Base-by-base conservation (phyloP, 2,797 vertebrate species). In the Oceanodroma leucorhoa region DNA sequence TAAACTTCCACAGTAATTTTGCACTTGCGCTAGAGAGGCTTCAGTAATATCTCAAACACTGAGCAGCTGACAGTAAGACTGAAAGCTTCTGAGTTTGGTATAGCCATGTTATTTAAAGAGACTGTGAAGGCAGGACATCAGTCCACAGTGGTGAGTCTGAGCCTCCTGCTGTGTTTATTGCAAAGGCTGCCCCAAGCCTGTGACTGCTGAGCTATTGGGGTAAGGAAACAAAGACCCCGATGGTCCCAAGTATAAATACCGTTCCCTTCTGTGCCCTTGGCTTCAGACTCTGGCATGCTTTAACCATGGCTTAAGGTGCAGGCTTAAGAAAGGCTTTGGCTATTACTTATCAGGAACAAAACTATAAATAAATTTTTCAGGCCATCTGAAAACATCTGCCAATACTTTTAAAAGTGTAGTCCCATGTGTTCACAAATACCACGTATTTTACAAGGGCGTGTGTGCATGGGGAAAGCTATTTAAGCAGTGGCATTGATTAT, bases 181-280 rank as follows among this genome's bases (percentile, higher is more conserved):
- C 8, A 86, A 86, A 79, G 24, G 23, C 29, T 83, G 43, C 13
- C 23, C 34, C 50, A 34, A 45, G 53, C 6, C 38, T 64, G 21
- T 61, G 62, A 60, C 23, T 84, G 34, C 29, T 60, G 48, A 90
- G 22, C 14, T 83, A 3, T 5, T 82, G n/a, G 12, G 18, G 11
- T 40, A 64, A 69, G 41, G 23, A 67, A 81, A n/a, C 5, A 48
- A 62, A 36, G 13, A 72, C 3, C 13, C 2, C 0, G 0, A 41
- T n/a, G 30, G 22, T 10, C 26, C 2, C 1, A 1, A 19, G 6
- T 14, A 30, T 29, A 58, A 88, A 48, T 27, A 40, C 7, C 1
- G 0, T 13, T 81, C 14, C 14, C 9, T 75, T 78, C 30, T 61
- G 22, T 45, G 34, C 24, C 23, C 8, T 69, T 66, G 67, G 24